Conservation (phyloP, 2,888 invertebrate genomes). For the Crepidodera aurea region DNA sequence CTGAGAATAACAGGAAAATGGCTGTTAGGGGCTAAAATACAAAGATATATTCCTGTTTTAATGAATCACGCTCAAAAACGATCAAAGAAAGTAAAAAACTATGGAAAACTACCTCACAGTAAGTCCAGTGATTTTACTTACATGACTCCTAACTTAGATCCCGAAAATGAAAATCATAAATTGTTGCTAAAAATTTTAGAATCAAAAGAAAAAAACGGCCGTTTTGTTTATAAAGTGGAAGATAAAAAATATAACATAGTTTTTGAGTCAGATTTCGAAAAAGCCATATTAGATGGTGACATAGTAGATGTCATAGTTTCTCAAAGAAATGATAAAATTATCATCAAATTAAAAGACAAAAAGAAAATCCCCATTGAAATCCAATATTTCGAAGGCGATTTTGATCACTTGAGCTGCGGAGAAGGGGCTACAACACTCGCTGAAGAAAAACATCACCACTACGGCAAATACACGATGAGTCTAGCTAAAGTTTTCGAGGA, state of each 20-base stretch:
- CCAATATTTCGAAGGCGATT: conserved; percentile 49
- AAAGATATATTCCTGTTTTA: conserved; percentile 82
- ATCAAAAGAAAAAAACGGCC: conserved; percentile 66
- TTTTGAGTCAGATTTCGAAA: conserved; percentile 76
- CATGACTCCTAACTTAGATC: conserved; percentile 76
- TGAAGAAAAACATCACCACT: conserved; percentile 61
- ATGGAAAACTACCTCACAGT: conserved; percentile 74
- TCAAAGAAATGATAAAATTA: conserved; percentile 76
- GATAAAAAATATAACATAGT: conserved; percentile 79
- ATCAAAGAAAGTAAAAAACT: conserved; percentile 60
- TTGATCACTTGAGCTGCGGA: conserved; percentile 72
- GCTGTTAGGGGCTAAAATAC: conserved; percentile 77
- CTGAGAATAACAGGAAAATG: conserved; percentile 81
- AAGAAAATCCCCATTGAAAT: conserved; percentile 74
- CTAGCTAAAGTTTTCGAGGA: conserved; percentile 79
- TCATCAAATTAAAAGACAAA: conserved; percentile 76
- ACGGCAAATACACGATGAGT: conserved; percentile 70
- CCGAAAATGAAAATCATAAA: conserved; percentile 72
- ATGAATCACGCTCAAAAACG: conserved; percentile 63
- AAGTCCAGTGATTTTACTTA: conserved; percentile 76
- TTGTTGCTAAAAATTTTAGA: conserved; percentile 69
- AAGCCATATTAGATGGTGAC: conserved; percentile 79
- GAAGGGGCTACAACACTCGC: conserved; percentile 73
- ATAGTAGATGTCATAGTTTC: conserved; percentile 80
- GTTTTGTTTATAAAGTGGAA: conserved; percentile 78